Base-by-base conservation (phyloP, 2,113 vertebrate genomes). In the Peucedramus taeniatus region DNA sequence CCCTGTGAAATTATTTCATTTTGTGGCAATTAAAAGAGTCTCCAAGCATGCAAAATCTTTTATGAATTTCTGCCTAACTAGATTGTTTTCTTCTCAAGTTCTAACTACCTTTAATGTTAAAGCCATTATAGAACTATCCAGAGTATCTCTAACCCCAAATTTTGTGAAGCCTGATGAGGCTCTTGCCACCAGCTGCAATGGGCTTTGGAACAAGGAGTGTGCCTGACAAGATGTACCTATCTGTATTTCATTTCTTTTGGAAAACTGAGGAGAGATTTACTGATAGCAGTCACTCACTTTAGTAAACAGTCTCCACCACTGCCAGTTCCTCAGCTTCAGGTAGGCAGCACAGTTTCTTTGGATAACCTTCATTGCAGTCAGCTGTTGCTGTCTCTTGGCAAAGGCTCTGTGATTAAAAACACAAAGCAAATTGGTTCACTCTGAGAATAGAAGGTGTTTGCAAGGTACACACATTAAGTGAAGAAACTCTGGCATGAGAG, bases 291-390 rank as follows among this genome's bases (percentile, higher is more conserved):
- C 60, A 94, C 97, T 96, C 87, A 99, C 99, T 98, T 99, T 99
- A 37, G 99, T 99, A 90, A 99, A 99, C 30, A 99, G 98, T 75
- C 99, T 97, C 99, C 99, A 99, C 99, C 99, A 99, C 89, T 99
- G 99, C 99, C 99, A 99, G 97, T 99, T 99, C 79, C 98, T 98
- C 70, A 99, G 98, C 88, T 99, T 99, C 77, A 99, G 98, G 96
- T 99, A 99, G 95, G 99, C 99, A 20, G 99, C 98, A 2, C 99
- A 99, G 66, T 99, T 99, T 94, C 99, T 98, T 95, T 99, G 99
- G 90, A 99, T 99, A 81, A 99, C 99, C 96, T 98, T 99, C 99
- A 99, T 99, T 97, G 99, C 99, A 0, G 97, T 99, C 77, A 99
- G 60, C 97, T 99, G 99, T 90, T 99, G 99, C 96, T 99, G 99